Percentiles rank a stretch among this genome's conserved stretches.
These are phyloP conservation scores for Agrypnia vestita DNA, from an alignment of 1,140 invertebrate species.

Conservation along the genomic window DNA sequence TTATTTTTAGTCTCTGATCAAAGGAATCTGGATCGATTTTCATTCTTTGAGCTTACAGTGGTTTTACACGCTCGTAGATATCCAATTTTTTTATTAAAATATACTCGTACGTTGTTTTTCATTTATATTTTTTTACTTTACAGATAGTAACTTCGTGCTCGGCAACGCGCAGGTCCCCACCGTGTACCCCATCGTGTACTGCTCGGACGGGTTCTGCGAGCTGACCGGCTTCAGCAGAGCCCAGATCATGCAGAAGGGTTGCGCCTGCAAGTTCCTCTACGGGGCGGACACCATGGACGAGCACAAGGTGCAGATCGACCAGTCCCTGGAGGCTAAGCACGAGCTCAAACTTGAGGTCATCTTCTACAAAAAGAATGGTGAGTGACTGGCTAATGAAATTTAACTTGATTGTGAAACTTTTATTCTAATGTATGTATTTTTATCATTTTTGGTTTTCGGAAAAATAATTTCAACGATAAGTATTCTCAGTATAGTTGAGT, in stretches of 20 bases:
- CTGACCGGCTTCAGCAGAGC: conserved; percentile 94
- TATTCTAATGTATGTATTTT: too few relatives aligned
- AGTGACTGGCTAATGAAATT: conserved; percentile 64
- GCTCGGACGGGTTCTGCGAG: conserved; percentile 98
- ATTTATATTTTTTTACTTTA: conserved; percentile 67
- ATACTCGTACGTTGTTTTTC: too few relatives aligned
- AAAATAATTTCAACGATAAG: too few relatives aligned
- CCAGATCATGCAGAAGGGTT: conserved; percentile 97
- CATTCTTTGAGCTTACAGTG: too few relatives aligned
- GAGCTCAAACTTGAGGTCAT: conserved; percentile 95
- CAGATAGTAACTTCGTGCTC: conserved; percentile 98
- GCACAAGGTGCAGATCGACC: conserved; percentile 90
- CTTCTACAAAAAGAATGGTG: conserved; percentile 96
- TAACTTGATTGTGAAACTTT: too few relatives aligned
- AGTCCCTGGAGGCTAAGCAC: conserved; percentile 89
- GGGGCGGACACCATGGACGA: conserved; percentile 92
- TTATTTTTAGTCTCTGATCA: too few relatives aligned
- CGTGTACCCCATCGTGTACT: conserved; percentile 96
- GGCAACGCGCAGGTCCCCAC: conserved; percentile 94
- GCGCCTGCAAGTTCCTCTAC: conserved; percentile 96
- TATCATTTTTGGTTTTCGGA: too few relatives aligned
- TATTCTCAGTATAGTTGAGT: too few relatives aligned
- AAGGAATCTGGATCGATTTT: too few relatives aligned
- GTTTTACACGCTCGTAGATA: too few relatives aligned
- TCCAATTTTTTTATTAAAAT: too few relatives aligned